These are phyloP conservation scores for Polydrusus tereticollis DNA, from an alignment of 2,888 invertebrate genomes.

Conservation along the genomic window DNA sequence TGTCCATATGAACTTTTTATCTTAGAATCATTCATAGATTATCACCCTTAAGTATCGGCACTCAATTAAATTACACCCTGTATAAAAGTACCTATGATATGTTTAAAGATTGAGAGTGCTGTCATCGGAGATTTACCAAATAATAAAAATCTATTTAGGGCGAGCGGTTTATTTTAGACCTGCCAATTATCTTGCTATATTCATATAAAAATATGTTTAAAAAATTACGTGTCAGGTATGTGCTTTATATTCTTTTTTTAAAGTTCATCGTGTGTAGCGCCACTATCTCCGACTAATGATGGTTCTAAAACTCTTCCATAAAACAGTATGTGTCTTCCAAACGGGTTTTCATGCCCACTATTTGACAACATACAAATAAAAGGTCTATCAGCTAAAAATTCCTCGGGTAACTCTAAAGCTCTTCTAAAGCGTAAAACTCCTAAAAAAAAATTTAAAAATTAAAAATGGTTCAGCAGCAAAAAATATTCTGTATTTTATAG, in stretches of 20 bases:
- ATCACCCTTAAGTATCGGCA: too few relatives aligned
- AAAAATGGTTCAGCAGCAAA: neutral
- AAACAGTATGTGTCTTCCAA: conserved; percentile 38
- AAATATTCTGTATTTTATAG: conserved; percentile 21
- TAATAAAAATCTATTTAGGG: too few relatives aligned
- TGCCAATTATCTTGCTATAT: too few relatives aligned
- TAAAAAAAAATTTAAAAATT: conserved; percentile 11
- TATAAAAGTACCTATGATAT: too few relatives aligned
- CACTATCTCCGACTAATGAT: neutral
- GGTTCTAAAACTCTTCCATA: conserved; percentile 47
- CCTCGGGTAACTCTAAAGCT: conserved; percentile 31
- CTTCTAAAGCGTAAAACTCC: conserved; percentile 21
- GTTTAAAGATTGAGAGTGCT: too few relatives aligned
- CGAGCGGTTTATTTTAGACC: too few relatives aligned
- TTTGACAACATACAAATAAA: conserved; percentile 43
- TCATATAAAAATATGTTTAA: too few relatives aligned
- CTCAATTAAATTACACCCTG: too few relatives aligned
- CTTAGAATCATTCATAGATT: too few relatives aligned
- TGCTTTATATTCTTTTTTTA: neutral
- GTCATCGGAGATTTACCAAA: too few relatives aligned
- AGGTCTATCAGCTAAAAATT: conserved; percentile 51
- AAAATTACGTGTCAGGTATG: too few relatives aligned
- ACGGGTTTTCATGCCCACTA: neutral
- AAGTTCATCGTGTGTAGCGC: conserved; percentile 21
- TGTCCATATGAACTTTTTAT: too few relatives aligned